These are phyloP conservation scores for Phrynocephalus guinanensis DNA, from an alignment of 2,797 vertebrate genomes.

Conservation along the genomic window DNA sequence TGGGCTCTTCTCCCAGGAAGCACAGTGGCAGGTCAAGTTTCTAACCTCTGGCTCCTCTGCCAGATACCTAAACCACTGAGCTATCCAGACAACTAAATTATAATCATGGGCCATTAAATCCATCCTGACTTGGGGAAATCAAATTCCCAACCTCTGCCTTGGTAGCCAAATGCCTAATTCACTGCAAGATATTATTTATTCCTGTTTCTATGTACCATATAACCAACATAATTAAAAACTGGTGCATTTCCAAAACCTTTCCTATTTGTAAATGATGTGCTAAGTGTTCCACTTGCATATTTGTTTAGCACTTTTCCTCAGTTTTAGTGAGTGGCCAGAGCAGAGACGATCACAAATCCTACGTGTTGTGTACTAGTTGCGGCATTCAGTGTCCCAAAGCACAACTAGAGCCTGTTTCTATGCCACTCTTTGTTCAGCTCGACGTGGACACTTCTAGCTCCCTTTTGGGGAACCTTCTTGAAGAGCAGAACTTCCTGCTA, in stretches of 20 bases:
- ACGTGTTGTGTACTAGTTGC: neutral
- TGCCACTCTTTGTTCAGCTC: neutral
- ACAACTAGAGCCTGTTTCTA: neutral
- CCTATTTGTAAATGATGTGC: neutral
- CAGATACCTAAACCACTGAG: too few relatives aligned
- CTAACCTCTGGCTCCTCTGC: too few relatives aligned
- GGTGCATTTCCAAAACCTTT: conserved; percentile 5
- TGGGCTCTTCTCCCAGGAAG: too few relatives aligned
- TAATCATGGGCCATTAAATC: too few relatives aligned
- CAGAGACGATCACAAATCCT: neutral
- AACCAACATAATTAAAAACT: neutral
- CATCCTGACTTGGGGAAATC: too few relatives aligned
- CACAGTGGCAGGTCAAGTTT: too few relatives aligned
- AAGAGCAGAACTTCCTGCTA: too few relatives aligned
- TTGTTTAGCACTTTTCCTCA: neutral
- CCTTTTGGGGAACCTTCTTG: too few relatives aligned
- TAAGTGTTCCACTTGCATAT: neutral
- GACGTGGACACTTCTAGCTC: neutral
- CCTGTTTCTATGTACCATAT: neutral
- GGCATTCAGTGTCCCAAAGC: neutral
- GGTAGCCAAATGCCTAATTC: too few relatives aligned
- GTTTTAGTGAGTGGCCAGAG: neutral
- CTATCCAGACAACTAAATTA: too few relatives aligned
- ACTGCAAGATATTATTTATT: neutral
- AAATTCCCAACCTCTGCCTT: too few relatives aligned